Conservation (phyloP, 2,888 invertebrate genomes). For the Tachina fera region DNA sequence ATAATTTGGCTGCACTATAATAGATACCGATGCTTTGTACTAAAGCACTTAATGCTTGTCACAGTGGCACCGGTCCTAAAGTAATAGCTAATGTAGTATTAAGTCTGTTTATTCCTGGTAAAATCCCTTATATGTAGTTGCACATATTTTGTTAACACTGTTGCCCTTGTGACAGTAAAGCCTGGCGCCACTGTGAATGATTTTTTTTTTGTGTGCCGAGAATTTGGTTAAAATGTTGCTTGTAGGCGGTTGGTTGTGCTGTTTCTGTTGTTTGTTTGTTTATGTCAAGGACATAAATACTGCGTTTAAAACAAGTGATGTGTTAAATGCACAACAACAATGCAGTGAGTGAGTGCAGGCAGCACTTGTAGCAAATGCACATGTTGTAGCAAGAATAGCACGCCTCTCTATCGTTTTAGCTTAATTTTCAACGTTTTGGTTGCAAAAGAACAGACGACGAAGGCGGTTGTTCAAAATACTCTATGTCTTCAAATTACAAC, state of each 20-base stretch:
- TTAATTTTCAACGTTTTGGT: slow-evolving; percentile 21
- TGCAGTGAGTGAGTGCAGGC: slow-evolving; percentile 5
- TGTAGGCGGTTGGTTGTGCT: neutral
- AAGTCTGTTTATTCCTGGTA: no score
- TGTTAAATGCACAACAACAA: slow-evolving; percentile 68
- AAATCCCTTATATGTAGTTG: no score
- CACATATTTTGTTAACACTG: no score
- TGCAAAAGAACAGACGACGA: neutral
- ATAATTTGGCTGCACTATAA: no score
- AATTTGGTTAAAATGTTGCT: slow-evolving; percentile 32
- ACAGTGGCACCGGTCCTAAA: no score
- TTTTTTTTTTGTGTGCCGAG: neutral
- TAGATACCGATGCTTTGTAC: no score
- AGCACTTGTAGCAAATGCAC: slow-evolving; percentile 4
- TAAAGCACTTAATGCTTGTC: no score
- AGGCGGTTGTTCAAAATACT: slow-evolving; percentile 10
- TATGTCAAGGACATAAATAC: slow-evolving; percentile 69
- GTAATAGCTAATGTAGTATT: no score
- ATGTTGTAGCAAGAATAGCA: neutral
- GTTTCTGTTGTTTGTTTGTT: slow-evolving; percentile 49
- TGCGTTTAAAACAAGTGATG: slow-evolving; percentile 62
- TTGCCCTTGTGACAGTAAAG: no score
- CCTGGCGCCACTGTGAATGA: neutral
- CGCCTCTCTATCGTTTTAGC: neutral
- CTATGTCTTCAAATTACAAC: slow-evolving; percentile 32